Evolutionary conservation across 2,113 vertebrate genomes (phyloP), one percentile per base, ranked within the genome.

Genomic region (Columba janthina): DNA sequence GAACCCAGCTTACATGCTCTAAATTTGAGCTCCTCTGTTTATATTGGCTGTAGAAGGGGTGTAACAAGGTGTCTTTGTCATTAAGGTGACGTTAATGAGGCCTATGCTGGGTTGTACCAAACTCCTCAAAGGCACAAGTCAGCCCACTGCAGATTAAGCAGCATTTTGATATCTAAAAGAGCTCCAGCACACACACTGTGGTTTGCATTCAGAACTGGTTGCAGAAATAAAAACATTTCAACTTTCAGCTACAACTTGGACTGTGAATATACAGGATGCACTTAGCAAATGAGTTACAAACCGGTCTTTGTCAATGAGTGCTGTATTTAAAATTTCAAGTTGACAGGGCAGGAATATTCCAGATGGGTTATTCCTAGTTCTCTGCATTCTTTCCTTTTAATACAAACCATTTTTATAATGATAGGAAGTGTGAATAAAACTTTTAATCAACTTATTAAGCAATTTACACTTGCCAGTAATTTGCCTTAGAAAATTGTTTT

Each of bases 141-240:
- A 71, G 38, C 21, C 42, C 18, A 14, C 10, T 67, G 44, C 20
- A 79, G 38, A n/a, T 32, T n/a, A 31, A 54, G 53, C 48, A 48
- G 53, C 29, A 28, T 8, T 92, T 42, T 19, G 69, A 18, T 6
- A 44, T 1, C 40, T 72, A 46, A 67, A 83, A 42, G 17, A n/a
- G 12, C n/a, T 84, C 2, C 0, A 46, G 21, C 29, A 36, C 4
- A 25, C 4, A 25, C 5, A 18, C 22, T 10, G 15, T 3, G 10
- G 4, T 60, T 71, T 64, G 14, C 38, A n/a, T 34, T 51, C 24
- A 51, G 51, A 90, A 46, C 3, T 19, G 17, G 4, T 4, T 32
- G 31, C 2, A 18, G 61, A 82, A 88, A 31, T 18, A 22, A 1
- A 42, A 50, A 25, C 7, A 3, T 56, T 51, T 77, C 10, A 54